These are phyloP conservation scores for Papilio polytes DNA, from an alignment of 1,140 invertebrate genomes.

Conservation along the genomic window DNA sequence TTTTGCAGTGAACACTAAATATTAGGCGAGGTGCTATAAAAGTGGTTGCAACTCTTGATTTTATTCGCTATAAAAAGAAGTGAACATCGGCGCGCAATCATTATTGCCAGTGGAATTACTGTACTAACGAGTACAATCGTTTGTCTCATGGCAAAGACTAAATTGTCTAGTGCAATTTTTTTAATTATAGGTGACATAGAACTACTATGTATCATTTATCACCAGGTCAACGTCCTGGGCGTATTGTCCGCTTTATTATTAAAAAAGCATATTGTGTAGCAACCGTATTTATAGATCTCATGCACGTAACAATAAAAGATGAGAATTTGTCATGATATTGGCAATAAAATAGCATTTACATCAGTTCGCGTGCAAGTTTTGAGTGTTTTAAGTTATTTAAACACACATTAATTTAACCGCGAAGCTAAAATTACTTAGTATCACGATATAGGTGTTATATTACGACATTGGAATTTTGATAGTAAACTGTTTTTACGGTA, in stretches of 20 bases:
- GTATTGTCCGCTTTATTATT: conserved; percentile 8
- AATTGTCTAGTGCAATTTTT: conserved; percentile 15
- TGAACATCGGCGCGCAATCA: background rate
- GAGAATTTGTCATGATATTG: background rate
- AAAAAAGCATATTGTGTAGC: background rate
- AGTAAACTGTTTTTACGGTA: background rate
- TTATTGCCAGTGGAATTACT: background rate
- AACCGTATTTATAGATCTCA: conserved; percentile 10
- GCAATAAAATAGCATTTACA: conserved; percentile 9
- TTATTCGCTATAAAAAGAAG: background rate
- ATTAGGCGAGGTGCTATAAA: background rate
- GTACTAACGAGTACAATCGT: background rate
- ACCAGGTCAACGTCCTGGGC: background rate
- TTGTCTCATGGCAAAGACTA: background rate
- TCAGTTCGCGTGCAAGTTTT: conserved; percentile 22
- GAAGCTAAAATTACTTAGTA: conserved; percentile 10
- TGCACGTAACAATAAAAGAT: background rate
- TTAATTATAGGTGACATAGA: conserved; percentile 11
- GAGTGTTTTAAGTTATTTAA: conserved; percentile 31
- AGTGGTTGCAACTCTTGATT: background rate
- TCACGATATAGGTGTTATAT: conserved; percentile 27
- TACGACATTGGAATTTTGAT: conserved; percentile 27
- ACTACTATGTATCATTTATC: background rate
- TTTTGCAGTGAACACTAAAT: background rate
- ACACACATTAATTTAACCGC: conserved; percentile 27